Percentiles rank a stretch among this genome's conserved stretches.
phyloP scores from a whole-genome alignment of 2,888 invertebrate genomes.

The Drosophila percnosoma region DNA sequence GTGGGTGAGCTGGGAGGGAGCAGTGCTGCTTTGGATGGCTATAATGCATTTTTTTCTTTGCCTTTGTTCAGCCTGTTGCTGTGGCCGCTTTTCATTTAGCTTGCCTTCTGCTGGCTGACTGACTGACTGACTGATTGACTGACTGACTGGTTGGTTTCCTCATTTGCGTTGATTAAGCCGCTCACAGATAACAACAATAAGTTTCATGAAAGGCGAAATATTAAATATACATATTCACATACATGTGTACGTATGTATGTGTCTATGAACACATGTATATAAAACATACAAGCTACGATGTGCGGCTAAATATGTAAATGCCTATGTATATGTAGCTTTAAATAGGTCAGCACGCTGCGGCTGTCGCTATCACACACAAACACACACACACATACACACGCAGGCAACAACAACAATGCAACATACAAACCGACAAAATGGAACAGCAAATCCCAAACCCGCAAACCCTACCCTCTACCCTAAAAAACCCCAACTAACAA shows the following conservation, averaged over 20 bases:
- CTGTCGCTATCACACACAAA: slow-evolving; percentile 47
- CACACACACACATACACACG: slow-evolving; percentile 6
- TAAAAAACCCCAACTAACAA: slow-evolving; percentile 16
- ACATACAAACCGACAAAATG: slow-evolving; percentile 37
- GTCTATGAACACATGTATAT: not conserved
- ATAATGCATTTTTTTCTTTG: slow-evolving; percentile 3
- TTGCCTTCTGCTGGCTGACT: slow-evolving; percentile 27
- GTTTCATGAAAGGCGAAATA: slow-evolving; percentile 49
- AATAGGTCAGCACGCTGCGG: slow-evolving; percentile 56
- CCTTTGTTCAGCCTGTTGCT: slow-evolving; percentile 57
- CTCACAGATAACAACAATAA: slow-evolving; percentile 61
- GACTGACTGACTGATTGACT: slow-evolving; percentile 1
- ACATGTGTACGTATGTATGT: not conserved
- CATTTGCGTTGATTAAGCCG: slow-evolving; percentile 69
- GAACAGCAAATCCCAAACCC: slow-evolving; percentile 30
- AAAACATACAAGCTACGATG: not conserved
- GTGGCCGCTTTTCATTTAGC: slow-evolving; percentile 16
- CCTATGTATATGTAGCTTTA: slow-evolving; percentile 19
- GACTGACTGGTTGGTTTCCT: slow-evolving; percentile 40
- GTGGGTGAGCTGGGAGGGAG: not conserved
- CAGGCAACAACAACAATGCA: slow-evolving; percentile 30
- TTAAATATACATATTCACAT: not conserved
- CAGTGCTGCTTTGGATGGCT: not conserved
- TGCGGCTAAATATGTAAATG: slow-evolving; percentile 4
- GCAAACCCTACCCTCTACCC: not conserved